Evolutionary conservation across 2,797 vertebrate genomes (phyloP).

Genomic region (Acridotheres tristis): DNA sequence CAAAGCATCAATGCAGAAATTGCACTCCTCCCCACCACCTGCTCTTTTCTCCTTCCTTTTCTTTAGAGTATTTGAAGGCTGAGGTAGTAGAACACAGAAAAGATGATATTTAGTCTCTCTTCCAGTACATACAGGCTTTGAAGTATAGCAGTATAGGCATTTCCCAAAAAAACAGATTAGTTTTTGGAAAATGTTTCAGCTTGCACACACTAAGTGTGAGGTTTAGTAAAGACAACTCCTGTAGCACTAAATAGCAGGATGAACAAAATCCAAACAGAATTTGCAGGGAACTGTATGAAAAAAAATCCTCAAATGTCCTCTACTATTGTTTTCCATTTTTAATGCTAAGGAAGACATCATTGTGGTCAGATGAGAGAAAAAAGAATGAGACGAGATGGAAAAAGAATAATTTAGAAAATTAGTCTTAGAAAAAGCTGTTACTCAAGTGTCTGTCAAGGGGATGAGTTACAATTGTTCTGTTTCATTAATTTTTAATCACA

Average conservation of each 20-base stretch:
- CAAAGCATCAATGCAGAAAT: not conserved
- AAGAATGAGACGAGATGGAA: not conserved
- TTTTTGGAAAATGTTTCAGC: not conserved
- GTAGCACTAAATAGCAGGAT: not conserved
- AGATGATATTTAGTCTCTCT: not conserved
- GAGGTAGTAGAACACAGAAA: not conserved
- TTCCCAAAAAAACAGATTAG: fast-evolving
- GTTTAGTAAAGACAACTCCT: not conserved
- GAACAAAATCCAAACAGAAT: not conserved
- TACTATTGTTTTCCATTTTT: not conserved
- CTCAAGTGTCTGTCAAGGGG: not conserved
- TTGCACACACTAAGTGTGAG: not conserved
- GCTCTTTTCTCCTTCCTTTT: conserved; percentile 27
- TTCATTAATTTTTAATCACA: conserved; percentile 29
- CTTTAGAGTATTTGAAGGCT: conserved; percentile 2
- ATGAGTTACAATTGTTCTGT: not conserved
- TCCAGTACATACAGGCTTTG: not conserved
- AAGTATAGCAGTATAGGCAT: not conserved
- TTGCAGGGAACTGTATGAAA: not conserved
- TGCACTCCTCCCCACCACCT: not conserved
- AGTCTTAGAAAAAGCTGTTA: not conserved
- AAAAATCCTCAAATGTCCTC: not conserved
- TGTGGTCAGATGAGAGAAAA: not conserved
- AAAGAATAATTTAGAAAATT: not conserved
- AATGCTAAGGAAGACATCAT: not conserved